Percentiles rank a stretch among this genome's conserved stretches.
phyloP scores from a whole-genome alignment of 2,113 vertebrate species.

The Motacilla alba region DNA sequence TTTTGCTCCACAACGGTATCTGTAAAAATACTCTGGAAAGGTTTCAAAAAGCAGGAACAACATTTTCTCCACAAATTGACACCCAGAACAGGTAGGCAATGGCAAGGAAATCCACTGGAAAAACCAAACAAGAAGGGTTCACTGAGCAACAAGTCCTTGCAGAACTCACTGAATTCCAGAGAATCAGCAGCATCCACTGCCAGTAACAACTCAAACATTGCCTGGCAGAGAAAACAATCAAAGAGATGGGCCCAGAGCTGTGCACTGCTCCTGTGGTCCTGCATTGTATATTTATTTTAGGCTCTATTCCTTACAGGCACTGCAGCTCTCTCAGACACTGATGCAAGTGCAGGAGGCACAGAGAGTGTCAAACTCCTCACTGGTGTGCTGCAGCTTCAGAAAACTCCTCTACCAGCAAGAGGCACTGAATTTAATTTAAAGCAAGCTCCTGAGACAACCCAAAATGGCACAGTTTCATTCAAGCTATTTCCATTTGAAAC shows the following conservation, averaged over 20 bases:
- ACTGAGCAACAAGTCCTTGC: neutral
- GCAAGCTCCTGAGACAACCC: neutral
- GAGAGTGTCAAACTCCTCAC: neutral
- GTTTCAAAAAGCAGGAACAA: neutral
- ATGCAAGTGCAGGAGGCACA: neutral
- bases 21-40: neutral
- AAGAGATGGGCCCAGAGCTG: neutral
- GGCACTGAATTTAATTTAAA: neutral
- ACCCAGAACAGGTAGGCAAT: neutral
- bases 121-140: neutral
- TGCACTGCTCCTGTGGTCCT: fast-evolving
- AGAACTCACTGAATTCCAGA: neutral
- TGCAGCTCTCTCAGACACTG: neutral
- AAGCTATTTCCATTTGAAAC: neutral
- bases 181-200: neutral
- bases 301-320: neutral
- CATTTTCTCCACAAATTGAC: neutral
- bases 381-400: neutral
- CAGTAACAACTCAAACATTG: neutral
- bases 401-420: neutral
- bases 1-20: neutral
- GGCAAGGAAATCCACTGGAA: neutral
- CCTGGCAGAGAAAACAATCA: neutral
- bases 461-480: neutral
- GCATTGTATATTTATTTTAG: neutral